These are phyloP conservation scores for Varanus komodoensis DNA, from an alignment of 2,113 vertebrate genomes.

Conservation along the genomic window DNA sequence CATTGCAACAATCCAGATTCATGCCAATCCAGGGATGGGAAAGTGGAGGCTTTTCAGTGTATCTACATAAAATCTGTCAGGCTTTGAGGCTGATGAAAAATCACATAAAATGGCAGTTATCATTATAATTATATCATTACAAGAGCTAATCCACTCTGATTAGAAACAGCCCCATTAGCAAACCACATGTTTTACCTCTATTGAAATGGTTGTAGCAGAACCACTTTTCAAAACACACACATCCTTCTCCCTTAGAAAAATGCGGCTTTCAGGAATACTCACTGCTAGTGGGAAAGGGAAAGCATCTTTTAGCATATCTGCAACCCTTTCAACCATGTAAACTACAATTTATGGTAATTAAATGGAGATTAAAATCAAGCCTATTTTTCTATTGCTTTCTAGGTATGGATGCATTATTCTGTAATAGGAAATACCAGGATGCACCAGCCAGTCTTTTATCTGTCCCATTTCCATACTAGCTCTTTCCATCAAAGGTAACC, in stretches of 20 bases:
- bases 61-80: constrained; percentile 55
- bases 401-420: constrained; percentile 61
- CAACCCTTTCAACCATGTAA: constrained; percentile 25
- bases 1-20: constrained; percentile 11
- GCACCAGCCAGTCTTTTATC: constrained; percentile 76
- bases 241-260: constrained; percentile 67
- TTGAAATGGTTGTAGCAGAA: constrained; percentile 70
- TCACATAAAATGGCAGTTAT: constrained; percentile 74
- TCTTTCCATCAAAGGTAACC: constrained; percentile 45
- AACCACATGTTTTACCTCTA: constrained; percentile 73
- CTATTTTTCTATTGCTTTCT: constrained; percentile 59
- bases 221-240: constrained; percentile 65
- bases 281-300: constrained; percentile 48
- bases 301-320: too few relatives aligned
- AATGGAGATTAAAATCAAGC: constrained; percentile 55
- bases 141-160: constrained; percentile 71
- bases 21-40: constrained; percentile 18
- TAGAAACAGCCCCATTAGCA: constrained; percentile 76
- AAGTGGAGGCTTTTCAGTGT: constrained; percentile 50
- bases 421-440: constrained; percentile 56
- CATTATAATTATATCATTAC: constrained; percentile 66
- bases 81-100: constrained; percentile 58
- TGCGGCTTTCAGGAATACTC: constrained; percentile 55
- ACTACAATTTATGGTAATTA: neutral
- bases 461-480: constrained; percentile 81